Evolutionary conservation across 1,140 invertebrate genomes (phyloP), one percentile per base, ranked within the genome.

Genomic region (Drosophila willistoni): DNA sequence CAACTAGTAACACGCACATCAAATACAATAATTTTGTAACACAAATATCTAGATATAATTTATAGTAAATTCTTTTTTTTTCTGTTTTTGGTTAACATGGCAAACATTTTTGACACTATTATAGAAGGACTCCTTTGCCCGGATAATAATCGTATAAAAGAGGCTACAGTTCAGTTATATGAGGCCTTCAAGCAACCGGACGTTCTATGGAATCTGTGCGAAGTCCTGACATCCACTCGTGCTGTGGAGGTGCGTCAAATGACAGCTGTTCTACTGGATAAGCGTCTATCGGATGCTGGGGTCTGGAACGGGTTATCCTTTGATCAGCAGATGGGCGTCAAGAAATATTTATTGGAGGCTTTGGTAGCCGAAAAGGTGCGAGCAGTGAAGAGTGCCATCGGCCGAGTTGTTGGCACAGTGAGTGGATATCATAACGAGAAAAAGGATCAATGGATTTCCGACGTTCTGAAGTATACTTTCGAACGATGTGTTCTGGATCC

Each of bases 401-500:
- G 94, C 9, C 94, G 95, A 79, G 92, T 96, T 56, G 93, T 95
- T 74, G 96, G 95, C 17, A 93, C 94, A 1, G 93, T 97, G 59
- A 94, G 95, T 14, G 95, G 95, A 71, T 95, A 96, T 92, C 96
- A 97, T n/a, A n/a, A n/a, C n/a, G n/a, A 91, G 92, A 65, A 22
- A 68, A 93, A 93, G 3, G 94, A 81, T 34, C 79, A 91, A 9
- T 97, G 96, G 96, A 64, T 87, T 63, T 94, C 94, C 9, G 95
- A 96, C 77, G 90, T 97, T 33, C 93, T 96, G 47, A 93, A 95
- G 65, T 95, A 96, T 80, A 92, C 96, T 13, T 91, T 80, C 29
- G 71, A 69, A 5, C 79, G 79, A 9, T 86, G 86, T 56, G 74
- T 71, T 4, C 14, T 71, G 7, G 87, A 92, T 83, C 68, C 81